These are phyloP conservation scores for Xenopus borealis DNA, from an alignment of 2,113 vertebrate species.

Conservation along the genomic window DNA sequence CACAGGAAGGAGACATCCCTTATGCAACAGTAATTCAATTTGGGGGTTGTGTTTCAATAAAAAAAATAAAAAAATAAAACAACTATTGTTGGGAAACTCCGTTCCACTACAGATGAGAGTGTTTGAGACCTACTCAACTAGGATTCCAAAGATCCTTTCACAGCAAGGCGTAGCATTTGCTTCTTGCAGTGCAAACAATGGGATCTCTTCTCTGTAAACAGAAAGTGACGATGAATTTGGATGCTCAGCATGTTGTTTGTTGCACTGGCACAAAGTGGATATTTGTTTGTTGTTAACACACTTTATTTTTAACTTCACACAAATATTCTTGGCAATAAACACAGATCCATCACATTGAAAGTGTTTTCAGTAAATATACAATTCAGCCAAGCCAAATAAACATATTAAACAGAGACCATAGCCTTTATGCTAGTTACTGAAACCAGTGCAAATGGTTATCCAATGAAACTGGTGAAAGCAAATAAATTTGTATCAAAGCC, in stretches of 20 bases:
- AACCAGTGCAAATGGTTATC: neutral
- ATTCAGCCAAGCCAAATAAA: conserved; percentile 16
- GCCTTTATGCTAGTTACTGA: neutral
- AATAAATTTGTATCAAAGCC: neutral
- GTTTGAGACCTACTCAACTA: too few relatives aligned
- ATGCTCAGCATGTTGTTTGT: neutral
- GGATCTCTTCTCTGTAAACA: neutral
- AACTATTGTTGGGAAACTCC: too few relatives aligned
- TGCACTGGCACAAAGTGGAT: neutral
- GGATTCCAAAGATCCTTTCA: too few relatives aligned
- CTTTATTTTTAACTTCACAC: neutral
- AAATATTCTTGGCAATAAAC: neutral
- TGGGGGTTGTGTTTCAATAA: too few relatives aligned
- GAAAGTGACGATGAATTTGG: neutral
- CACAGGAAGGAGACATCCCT: too few relatives aligned
- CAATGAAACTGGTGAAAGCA: too few relatives aligned
- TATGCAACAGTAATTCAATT: too few relatives aligned
- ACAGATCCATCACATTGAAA: neutral
- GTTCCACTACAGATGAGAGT: too few relatives aligned
- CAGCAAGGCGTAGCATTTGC: too few relatives aligned
- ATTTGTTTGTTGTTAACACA: neutral
- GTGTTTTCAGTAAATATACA: neutral
- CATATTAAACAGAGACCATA: conserved; percentile 1
- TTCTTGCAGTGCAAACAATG: too few relatives aligned
- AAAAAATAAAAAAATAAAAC: too few relatives aligned